These are phyloP conservation scores for Catostylus mosaicus DNA, from an alignment of 30 jellyfish, hydroid and myxozoan genomes.

Conservation along the genomic window DNA sequence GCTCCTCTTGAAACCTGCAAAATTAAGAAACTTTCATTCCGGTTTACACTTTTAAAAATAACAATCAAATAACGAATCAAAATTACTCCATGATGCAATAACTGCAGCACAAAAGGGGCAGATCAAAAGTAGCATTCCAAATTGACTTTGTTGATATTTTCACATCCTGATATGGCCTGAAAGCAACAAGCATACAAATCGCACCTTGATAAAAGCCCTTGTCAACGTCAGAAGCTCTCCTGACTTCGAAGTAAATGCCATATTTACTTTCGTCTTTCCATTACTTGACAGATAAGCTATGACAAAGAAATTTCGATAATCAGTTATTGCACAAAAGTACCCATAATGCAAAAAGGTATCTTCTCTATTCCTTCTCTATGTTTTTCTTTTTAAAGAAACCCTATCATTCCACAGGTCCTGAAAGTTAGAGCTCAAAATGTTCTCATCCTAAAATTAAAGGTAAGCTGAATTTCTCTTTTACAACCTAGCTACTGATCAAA, in stretches of 20 bases:
- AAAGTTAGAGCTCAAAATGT: no score
- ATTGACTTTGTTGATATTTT: background rate
- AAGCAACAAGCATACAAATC: background rate
- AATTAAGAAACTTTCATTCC: background rate
- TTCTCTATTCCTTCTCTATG: no score
- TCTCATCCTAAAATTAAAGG: no score
- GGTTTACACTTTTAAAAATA: background rate
- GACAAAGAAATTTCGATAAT: no score
- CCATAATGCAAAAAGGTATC: no score
- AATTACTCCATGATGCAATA: background rate
- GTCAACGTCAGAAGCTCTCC: conserved; percentile 69
- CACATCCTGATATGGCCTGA: background rate
- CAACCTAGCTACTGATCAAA: no score
- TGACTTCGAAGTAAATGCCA: conserved; percentile 74
- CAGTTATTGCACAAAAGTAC: no score
- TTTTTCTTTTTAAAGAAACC: no score
- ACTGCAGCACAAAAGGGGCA: background rate
- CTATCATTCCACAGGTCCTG: no score
- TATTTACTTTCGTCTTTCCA: conserved; percentile 74
- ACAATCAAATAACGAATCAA: background rate
- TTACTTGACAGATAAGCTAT: conserved; percentile 5
- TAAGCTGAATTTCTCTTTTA: no score
- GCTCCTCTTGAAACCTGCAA: conserved; percentile 90
- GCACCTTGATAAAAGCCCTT: conserved; percentile 85
- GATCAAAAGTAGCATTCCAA: background rate